phyloP scores from a whole-genome alignment of 2,888 invertebrate species.

The Agrochola litura region DNA sequence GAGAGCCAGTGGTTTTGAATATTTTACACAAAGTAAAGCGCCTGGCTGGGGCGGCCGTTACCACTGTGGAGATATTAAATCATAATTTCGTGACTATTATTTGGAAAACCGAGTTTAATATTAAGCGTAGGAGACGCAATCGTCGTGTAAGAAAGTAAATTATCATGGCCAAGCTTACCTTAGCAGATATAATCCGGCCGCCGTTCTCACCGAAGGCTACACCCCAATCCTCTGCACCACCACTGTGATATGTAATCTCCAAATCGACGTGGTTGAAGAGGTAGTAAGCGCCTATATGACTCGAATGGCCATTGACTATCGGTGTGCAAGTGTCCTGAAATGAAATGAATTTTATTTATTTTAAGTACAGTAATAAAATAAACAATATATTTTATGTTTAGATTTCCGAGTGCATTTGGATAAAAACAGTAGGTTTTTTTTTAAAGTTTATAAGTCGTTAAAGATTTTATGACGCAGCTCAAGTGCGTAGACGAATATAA shows the following conservation, averaged over 20 bases:
- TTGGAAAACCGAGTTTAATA: background rate
- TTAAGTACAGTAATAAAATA: constrained; percentile 13
- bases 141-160: background rate
- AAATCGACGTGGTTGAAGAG: constrained; percentile 99
- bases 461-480: constrained; percentile 11
- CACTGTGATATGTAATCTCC: constrained; percentile 97
- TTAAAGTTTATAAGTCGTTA: constrained; percentile 14
- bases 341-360: constrained; percentile 36
- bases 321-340: constrained; percentile 90
- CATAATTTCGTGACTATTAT: background rate
- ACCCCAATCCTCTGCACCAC: constrained; percentile 96
- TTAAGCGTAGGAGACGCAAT: background rate
- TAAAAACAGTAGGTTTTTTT: background rate
- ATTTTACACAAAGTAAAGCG: too few relatives aligned
- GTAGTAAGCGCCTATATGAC: constrained; percentile 94
- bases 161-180: constrained; percentile 83
- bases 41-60: too few relatives aligned
- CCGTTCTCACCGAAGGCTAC: constrained; percentile 94
- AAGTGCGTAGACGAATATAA: background rate
- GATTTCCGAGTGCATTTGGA: background rate
- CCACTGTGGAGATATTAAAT: background rate
- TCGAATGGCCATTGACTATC: constrained; percentile 90
- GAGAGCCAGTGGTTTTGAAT: too few relatives aligned
- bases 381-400: constrained; percentile 7
- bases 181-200: constrained; percentile 96